Percentiles rank a stretch among this genome's conserved stretches.
These are phyloP conservation scores for Cremastobaeus sp. DNA, from an alignment of 2,888 invertebrate species.

Conservation along the genomic window DNA sequence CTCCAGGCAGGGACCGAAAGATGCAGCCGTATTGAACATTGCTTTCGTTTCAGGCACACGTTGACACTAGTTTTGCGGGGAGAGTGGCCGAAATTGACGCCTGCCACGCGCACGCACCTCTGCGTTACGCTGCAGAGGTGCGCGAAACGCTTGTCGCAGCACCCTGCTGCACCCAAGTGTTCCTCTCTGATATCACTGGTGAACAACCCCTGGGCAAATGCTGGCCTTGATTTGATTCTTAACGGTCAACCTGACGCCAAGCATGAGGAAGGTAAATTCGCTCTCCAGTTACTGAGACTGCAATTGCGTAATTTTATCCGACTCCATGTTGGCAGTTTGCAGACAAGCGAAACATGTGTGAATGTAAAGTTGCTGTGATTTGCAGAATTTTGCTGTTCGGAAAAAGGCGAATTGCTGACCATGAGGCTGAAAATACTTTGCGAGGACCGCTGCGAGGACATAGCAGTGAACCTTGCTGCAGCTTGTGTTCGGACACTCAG, in stretches of 20 bases:
- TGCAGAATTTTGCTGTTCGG: constrained; percentile 82
- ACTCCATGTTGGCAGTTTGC: too few relatives aligned
- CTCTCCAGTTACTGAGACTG: not conserved
- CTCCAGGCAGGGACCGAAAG: not conserved
- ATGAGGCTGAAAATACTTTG: constrained; percentile 82
- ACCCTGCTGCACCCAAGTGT: constrained; percentile 80
- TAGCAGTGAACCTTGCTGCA: constrained; percentile 81
- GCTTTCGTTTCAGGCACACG: constrained; percentile 70
- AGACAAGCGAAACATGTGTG: too few relatives aligned
- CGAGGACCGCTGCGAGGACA: constrained; percentile 82
- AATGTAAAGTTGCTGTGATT: constrained; percentile 62
- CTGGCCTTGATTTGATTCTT: constrained; percentile 77
- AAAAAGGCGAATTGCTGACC: constrained; percentile 81
- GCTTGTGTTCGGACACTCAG: constrained; percentile 81
- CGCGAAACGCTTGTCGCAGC: constrained; percentile 77
- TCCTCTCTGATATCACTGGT: constrained; percentile 81
- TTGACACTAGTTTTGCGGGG: constrained; percentile 80
- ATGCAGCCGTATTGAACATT: not conserved
- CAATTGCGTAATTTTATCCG: too few relatives aligned
- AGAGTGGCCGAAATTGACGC: constrained; percentile 80
- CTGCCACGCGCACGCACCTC: constrained; percentile 78
- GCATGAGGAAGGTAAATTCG: constrained; percentile 76
- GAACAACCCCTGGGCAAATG: constrained; percentile 80
- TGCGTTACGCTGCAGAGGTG: constrained; percentile 78
- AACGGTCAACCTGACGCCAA: constrained; percentile 76